phyloP scores from a whole-genome alignment of 2,888 invertebrate species.

The Watsonalla binaria region DNA sequence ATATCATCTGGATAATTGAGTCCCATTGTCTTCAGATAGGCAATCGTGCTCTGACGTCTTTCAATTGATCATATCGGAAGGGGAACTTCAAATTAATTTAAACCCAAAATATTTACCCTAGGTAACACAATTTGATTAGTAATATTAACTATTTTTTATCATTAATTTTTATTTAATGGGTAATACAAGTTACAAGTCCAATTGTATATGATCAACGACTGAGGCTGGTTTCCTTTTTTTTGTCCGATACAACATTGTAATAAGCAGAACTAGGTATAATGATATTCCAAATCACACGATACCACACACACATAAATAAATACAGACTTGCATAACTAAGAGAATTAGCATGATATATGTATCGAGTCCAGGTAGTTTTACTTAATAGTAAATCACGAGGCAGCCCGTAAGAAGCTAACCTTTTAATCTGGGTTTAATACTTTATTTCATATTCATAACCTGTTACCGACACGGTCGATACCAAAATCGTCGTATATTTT shows the following conservation, averaged over 20 bases:
- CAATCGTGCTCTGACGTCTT: not conserved
- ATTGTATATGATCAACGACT: too few relatives aligned
- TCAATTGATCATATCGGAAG: not conserved
- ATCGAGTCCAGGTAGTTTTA: not conserved
- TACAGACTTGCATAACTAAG: too few relatives aligned
- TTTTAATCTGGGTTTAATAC: slow-evolving; percentile 19
- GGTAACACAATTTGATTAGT: not conserved
- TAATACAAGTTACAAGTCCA: too few relatives aligned
- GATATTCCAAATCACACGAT: too few relatives aligned
- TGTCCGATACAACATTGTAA: too few relatives aligned
- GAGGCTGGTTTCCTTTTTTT: too few relatives aligned
- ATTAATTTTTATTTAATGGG: too few relatives aligned
- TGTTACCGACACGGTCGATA: slow-evolving; percentile 40
- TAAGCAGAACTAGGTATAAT: too few relatives aligned
- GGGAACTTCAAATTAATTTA: not conserved
- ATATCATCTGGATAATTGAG: slow-evolving; percentile 15
- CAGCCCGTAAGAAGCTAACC: slow-evolving; percentile 2
- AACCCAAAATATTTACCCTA: not conserved
- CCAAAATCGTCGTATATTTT: slow-evolving; percentile 46
- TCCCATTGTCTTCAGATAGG: slow-evolving; percentile 8
- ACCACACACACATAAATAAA: too few relatives aligned
- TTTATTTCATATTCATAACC: slow-evolving; percentile 50
- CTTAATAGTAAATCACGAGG: not conserved
- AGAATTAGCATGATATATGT: not conserved
- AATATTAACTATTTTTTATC: too few relatives aligned